Evolutionary conservation across 2,113 vertebrate genomes (phyloP), one percentile per base, ranked within the genome.

Genomic region (Lycocorax pyrrhopterus): DNA sequence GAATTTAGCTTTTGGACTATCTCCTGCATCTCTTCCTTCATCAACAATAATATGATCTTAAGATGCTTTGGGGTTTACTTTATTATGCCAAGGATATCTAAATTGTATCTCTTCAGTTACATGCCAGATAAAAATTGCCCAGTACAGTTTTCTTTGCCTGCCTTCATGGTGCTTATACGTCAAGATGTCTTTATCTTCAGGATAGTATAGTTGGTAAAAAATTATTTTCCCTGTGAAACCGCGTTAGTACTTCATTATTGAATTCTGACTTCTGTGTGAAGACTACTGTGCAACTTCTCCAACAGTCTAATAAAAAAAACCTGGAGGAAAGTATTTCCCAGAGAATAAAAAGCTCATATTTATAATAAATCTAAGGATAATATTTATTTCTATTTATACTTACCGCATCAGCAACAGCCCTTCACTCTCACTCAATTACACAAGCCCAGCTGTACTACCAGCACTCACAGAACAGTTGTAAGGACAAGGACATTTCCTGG

Each of bases 101-200:
- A 96, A 97, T 93, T 80, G 64, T 82, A 96, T 91, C 78, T 95
- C 72, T 52, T 84, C 72, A 44, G 82, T 90, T 88, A 94, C 92
- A 91, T 1, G 25, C 47, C 12, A 83, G 78, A 96, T 94, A 90
- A 91, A 93, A 93, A 69, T 37, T 56, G 55, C 64, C 47, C 55
- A n/a, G 43, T 39, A 59, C 6, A 4, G 55, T 59, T 79, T 60
- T 78, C 78, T 83, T 73, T 83, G 84, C 51, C 49, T 62, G 51
- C 46, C 56, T 91, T 94, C 71, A 73, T 8, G 69, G 62, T 30
- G 35, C 51, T 92, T 55, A 69, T 32, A 63, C 0, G 0, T 64
- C 69, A 56, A 78, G 44, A 90, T 79, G 14, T 60, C 46, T 91
- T 75, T 94, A 62, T 75, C 87, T 84, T 74, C 56, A 74, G 67